A percentile compares a stretch with the other conserved stretches of the same genome.
These are phyloP conservation scores for Urocitellus parryii DNA, from an alignment of 2,113 vertebrate genomes.

Conservation along the genomic window DNA sequence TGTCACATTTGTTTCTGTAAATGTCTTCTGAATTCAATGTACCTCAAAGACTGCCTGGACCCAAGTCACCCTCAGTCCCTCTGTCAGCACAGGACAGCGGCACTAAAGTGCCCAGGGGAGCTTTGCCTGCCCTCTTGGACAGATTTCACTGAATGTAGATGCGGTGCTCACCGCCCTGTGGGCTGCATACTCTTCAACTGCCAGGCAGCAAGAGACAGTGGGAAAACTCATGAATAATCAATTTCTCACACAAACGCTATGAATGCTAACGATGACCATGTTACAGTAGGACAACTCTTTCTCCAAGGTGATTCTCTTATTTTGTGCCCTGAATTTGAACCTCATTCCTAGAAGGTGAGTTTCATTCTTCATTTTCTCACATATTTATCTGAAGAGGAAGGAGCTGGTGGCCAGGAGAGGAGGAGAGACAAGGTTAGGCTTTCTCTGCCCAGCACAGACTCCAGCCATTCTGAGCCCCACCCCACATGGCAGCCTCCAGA, in stretches of 20 bases:
- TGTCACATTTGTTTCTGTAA: background rate
- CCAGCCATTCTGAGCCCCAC: background rate
- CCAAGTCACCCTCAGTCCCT: background rate
- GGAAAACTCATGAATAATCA: background rate
- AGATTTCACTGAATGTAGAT: background rate
- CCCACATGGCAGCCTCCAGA: background rate
- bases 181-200: background rate
- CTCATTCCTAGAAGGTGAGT: conserved; percentile 3
- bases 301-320: background rate
- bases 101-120: too few species aligned
- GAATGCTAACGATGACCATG: background rate
- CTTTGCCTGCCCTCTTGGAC: background rate
- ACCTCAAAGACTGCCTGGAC: background rate
- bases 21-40: background rate
- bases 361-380: background rate
- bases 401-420: too few species aligned
- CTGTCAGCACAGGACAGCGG: background rate
- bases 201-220: background rate
- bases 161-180: background rate
- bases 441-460: background rate
- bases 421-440: too few species aligned
- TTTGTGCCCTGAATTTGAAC: background rate
- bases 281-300: background rate
- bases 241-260: background rate
- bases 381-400: background rate